These are phyloP conservation scores for Casuarius casuarius DNA, from an alignment of 2,113 vertebrate species.

Conservation along the genomic window DNA sequence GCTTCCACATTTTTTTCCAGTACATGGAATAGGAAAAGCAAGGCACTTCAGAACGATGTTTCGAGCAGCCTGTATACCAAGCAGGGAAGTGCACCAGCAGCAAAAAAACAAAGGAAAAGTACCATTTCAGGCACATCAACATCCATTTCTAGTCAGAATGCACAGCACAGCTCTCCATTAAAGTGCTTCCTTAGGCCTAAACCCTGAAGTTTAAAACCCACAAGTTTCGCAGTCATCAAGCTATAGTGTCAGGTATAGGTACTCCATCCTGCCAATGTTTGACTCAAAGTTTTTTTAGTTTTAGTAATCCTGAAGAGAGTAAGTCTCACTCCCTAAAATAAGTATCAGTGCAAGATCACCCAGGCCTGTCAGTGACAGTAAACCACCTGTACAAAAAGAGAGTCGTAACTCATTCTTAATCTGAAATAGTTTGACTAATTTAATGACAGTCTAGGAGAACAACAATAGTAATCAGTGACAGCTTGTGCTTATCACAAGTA, in stretches of 20 bases:
- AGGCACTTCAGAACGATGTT: background rate
- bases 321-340: background rate
- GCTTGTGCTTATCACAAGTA: background rate
- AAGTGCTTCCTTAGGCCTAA: background rate
- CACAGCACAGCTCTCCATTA: background rate
- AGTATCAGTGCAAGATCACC: background rate
- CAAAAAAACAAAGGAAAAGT: background rate
- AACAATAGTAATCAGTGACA: background rate
- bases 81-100: background rate
- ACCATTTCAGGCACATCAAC: background rate
- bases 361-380: background rate
- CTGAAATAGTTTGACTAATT: background rate
- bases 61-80: background rate
- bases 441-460: background rate
- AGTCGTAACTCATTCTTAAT: background rate
- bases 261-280: background rate
- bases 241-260: background rate
- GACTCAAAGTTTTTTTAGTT: background rate
- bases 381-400: background rate
- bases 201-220: background rate
- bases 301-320: background rate
- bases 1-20: background rate
- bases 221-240: background rate
- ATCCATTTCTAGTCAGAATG: background rate
- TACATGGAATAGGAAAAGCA: background rate